A percentile compares a stretch with the other conserved stretches of the same genome.
phyloP scores from a whole-genome alignment of 2,888 invertebrate genomes.

The Hypercompe scribonia region DNA sequence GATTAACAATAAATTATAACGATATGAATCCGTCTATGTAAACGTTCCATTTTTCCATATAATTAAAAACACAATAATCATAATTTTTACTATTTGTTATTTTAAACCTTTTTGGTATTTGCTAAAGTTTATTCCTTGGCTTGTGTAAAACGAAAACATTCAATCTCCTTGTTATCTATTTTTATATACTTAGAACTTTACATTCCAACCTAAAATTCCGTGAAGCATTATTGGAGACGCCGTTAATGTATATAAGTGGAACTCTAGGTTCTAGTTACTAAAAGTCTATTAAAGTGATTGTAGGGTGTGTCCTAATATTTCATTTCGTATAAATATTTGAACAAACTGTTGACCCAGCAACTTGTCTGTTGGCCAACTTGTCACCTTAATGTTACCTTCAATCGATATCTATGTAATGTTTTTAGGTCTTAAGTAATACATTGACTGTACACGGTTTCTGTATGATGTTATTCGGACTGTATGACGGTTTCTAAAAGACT shows the following conservation, averaged over 20 bases:
- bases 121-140: too few relatives aligned
- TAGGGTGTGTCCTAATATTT: constrained; percentile 16
- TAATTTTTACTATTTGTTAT: too few relatives aligned
- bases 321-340: constrained; percentile 15
- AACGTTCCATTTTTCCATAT: too few relatives aligned
- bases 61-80: too few relatives aligned
- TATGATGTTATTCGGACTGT: too few relatives aligned
- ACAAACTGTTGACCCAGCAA: constrained; percentile 12
- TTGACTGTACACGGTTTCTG: too few relatives aligned
- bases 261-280: background rate
- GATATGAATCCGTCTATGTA: background rate
- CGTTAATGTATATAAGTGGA: background rate
- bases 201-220: background rate
- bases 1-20: background rate
- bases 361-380: constrained; percentile 11
- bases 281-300: constrained; percentile 15
- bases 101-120: too few relatives aligned
- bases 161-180: too few relatives aligned
- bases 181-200: background rate
- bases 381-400: constrained; percentile 7
- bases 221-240: background rate
- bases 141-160: too few relatives aligned
- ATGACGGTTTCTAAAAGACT: too few relatives aligned
- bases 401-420: too few relatives aligned
- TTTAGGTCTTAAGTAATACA: too few relatives aligned